A percentile compares a stretch with the other conserved stretches of the same genome.
These are phyloP conservation scores for Lepidochrysops patricia DNA, from an alignment of 2,888 invertebrate species.

Conservation along the genomic window DNA sequence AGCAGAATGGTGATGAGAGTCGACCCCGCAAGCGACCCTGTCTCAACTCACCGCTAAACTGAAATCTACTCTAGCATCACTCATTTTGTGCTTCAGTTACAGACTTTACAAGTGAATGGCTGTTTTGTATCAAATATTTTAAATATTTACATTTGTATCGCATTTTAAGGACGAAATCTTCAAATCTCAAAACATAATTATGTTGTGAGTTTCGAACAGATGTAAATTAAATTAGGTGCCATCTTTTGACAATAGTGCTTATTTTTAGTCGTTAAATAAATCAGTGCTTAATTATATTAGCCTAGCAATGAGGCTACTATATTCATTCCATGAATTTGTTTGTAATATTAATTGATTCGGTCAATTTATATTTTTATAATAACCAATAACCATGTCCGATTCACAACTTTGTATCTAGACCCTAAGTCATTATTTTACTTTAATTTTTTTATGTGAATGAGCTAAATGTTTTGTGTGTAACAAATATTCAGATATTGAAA, in stretches of 20 bases:
- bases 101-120: conserved; percentile 50
- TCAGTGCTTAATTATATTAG: neutral
- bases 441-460: too few species aligned
- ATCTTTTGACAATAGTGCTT: conserved; percentile 11
- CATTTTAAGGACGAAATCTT: conserved; percentile 41
- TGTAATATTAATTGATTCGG: neutral
- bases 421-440: too few species aligned
- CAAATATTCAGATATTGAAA: neutral
- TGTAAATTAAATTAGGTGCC: conserved; percentile 5
- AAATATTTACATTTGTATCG: conserved; percentile 40
- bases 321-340: conserved; percentile 10
- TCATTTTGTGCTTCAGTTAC: conserved; percentile 52
- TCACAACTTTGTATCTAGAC: neutral
- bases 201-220: conserved; percentile 26
- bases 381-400: neutral
- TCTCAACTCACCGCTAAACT: conserved; percentile 58
- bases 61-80: conserved; percentile 33
- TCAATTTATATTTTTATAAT: neutral
- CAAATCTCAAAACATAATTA: conserved; percentile 35
- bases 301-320: neutral
- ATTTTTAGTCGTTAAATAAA: conserved; percentile 2
- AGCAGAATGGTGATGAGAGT: conserved; percentile 73
- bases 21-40: conserved; percentile 77
- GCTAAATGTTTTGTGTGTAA: too few species aligned
- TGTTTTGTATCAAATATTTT: conserved; percentile 42